Evolutionary conservation across 2,113 vertebrate genomes (phyloP), one percentile per base, ranked within the genome.

Genomic region (Pleuronectes platessa): DNA sequence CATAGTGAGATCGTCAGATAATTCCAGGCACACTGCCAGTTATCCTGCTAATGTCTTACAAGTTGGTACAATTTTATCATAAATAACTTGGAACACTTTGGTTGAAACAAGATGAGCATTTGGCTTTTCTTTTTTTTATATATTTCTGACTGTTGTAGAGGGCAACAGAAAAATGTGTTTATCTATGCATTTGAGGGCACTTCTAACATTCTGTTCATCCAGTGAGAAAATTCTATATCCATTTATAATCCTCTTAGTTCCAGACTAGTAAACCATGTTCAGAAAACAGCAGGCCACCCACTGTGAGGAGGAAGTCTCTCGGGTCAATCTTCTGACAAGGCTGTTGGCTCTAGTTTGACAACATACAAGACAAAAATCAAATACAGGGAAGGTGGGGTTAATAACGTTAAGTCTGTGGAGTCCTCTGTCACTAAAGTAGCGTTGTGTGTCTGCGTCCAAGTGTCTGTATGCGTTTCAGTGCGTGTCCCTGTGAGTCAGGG

Each of bases 81-180:
- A 85, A 88, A 91, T 87, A 92, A 53, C 85, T 68, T 76, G 68
- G 68, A 90, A 81, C 71, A 72, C 93, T 95, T 94, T 93, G 93
- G 92, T 93, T 90, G 81, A 93, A 90, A 92, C 76, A 87, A 81
- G 67, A 89, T 88, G 77, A 89, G 86, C 86, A 94, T 94, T 94
- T 94, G 93, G 92, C 91, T 92, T 93, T 23, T 87, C 3, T 42
- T 42, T 42, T 11, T 12, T 42, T 12, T 84, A 85, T 76, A 8
- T 78, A 66, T 74, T 75, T 83, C 35, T 78, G 54, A 88, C 63
- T 77, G 70, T 83, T 84, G 71, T 78, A 21, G 64, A 63, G 83
- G 78, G 73, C 79, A 84, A 89, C 81, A 90, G 81, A 89, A 75
- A 83, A 77, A 86, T 87, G 79, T 82, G 27, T 81, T 85, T 73